phyloP scores from a whole-genome alignment of 1,140 invertebrate genomes.

The Gryllus bimaculatus region DNA sequence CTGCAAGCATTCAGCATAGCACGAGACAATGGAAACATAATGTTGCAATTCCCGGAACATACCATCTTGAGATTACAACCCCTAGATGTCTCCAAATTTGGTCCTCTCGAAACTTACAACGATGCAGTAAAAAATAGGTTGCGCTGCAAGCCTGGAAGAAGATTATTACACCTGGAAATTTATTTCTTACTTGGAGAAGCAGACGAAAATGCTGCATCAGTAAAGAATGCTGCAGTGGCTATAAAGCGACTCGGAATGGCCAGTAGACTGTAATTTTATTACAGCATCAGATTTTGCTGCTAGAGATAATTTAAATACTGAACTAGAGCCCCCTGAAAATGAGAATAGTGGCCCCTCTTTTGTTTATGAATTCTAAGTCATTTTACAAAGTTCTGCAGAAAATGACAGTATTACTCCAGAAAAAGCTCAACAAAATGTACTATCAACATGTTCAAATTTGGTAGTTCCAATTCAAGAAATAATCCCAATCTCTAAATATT shows the following conservation, averaged over 20 bases:
- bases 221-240: background rate
- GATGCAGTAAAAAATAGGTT: no score
- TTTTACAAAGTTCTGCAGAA: background rate
- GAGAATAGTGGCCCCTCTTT: background rate
- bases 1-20: no score
- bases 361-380: background rate
- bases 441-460: no score
- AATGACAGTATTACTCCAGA: no score
- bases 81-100: no score
- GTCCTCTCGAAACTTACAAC: no score
- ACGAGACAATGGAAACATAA: no score
- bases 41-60: no score
- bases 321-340: background rate
- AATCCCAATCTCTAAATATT: background rate
- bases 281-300: background rate
- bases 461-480: background rate
- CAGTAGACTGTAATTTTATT: background rate
- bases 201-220: background rate
- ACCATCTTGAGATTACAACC: no score
- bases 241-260: background rate
- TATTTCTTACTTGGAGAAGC: background rate
- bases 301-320: background rate
- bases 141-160: background rate
- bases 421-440: no score
- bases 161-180: background rate